These are phyloP conservation scores for Calyptommatus sinebrachiatus DNA, from an alignment of 2,113 vertebrate genomes.

Conservation along the genomic window DNA sequence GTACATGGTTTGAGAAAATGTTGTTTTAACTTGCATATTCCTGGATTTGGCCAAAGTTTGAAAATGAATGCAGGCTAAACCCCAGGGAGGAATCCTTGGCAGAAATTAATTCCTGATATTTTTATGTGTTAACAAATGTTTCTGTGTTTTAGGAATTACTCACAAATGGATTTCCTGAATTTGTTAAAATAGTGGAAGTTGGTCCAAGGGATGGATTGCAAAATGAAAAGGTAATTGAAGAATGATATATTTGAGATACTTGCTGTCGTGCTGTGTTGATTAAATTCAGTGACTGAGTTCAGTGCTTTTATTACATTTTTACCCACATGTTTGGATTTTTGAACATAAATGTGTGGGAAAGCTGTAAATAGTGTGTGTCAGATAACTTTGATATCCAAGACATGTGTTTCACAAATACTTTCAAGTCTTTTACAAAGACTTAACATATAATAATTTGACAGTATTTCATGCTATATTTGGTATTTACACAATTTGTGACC, in stretches of 20 bases:
- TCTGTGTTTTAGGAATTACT: slow-evolving; percentile 72
- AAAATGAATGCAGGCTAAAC: background rate
- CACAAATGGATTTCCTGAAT: slow-evolving; percentile 76
- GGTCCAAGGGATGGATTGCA: slow-evolving; percentile 94
- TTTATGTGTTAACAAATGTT: slow-evolving; percentile 23
- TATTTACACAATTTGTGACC: too few relatives aligned
- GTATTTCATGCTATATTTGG: too few relatives aligned
- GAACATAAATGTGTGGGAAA: background rate
- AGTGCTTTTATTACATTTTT: background rate
- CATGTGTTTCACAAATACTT: background rate
- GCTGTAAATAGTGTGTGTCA: background rate
- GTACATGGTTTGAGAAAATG: background rate
- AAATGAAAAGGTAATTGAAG: slow-evolving; percentile 88
- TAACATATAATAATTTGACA: too few relatives aligned
- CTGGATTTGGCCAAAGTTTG: background rate
- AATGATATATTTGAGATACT: background rate
- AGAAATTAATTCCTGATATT: slow-evolving; percentile 6
- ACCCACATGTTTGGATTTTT: background rate
- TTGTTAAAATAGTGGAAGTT: slow-evolving; percentile 94
- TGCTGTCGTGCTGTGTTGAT: background rate
- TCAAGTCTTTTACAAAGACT: too few relatives aligned
- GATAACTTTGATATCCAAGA: background rate
- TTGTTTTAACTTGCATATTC: background rate
- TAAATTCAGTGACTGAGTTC: background rate
- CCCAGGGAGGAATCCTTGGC: background rate